A percentile compares a stretch with the other conserved stretches of the same genome.
These are phyloP conservation scores for Contarinia nasturtii DNA, from an alignment of 1,140 invertebrate genomes.

Conservation along the genomic window DNA sequence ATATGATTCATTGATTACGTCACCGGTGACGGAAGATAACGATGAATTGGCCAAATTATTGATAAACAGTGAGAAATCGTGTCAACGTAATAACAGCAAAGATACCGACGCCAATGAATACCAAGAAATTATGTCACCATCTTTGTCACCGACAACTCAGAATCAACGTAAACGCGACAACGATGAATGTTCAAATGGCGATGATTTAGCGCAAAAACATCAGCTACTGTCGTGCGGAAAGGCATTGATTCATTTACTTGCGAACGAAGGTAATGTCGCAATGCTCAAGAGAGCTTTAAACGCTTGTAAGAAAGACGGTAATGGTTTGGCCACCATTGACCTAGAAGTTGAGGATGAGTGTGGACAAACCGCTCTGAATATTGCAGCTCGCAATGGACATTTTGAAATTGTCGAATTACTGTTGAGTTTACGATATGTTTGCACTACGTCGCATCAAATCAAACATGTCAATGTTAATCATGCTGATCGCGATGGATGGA, in stretches of 20 bases:
- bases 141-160: slow-evolving; percentile 15
- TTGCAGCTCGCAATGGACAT: slow-evolving; percentile 66
- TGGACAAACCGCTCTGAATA: slow-evolving; percentile 65
- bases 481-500: slow-evolving; percentile 78
- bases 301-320: slow-evolving; percentile 22
- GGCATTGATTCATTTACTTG: slow-evolving; percentile 52
- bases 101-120: slow-evolving; percentile 15
- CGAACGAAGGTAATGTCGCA: slow-evolving; percentile 48
- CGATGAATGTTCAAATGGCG: too few relatives aligned
- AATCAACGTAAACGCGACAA: slow-evolving; percentile 6
- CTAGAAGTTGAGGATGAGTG: slow-evolving; percentile 47
- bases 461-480: slow-evolving; percentile 57
- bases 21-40: slow-evolving; percentile 21
- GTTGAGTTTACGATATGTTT: slow-evolving; percentile 18
- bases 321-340: slow-evolving; percentile 23
- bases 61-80: slow-evolving; percentile 20
- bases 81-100: slow-evolving; percentile 5
- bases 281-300: slow-evolving; percentile 41
- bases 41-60: slow-evolving; percentile 21
- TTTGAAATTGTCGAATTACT: slow-evolving; percentile 44
- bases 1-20: slow-evolving; percentile 21
- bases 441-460: slow-evolving; percentile 20
- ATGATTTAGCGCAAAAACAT: slow-evolving; percentile 16
- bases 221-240: slow-evolving; percentile 37
- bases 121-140: slow-evolving; percentile 21